These are phyloP conservation scores for Copsychus sechellarum DNA, from an alignment of 2,113 vertebrate species.

Conservation along the genomic window DNA sequence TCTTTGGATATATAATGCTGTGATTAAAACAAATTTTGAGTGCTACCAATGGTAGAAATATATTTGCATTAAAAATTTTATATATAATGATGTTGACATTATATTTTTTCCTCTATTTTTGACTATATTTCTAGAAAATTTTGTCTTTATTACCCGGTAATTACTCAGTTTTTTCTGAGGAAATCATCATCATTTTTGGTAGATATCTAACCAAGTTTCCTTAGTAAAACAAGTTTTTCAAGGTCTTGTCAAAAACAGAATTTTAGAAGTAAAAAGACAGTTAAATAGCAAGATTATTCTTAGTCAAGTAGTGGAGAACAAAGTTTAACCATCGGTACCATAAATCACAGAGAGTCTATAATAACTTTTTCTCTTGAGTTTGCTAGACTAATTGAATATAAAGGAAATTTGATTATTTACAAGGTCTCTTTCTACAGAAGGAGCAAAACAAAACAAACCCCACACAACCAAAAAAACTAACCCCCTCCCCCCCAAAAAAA, in stretches of 20 bases:
- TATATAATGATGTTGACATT: background rate
- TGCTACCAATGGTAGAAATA: background rate
- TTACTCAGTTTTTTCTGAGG: background rate
- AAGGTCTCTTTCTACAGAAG: background rate
- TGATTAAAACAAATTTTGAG: background rate
- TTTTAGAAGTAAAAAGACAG: background rate
- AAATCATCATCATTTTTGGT: background rate
- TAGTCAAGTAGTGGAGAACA: background rate
- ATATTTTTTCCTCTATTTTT: background rate
- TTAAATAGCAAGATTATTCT: background rate
- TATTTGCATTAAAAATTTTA: background rate
- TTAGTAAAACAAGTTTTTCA: background rate
- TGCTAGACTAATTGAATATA: background rate
- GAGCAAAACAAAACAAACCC: fast-evolving
- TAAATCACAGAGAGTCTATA: background rate
- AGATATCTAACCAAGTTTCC: background rate
- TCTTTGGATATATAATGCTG: background rate
- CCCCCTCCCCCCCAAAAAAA: background rate
- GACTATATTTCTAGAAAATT: background rate
- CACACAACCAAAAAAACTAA: background rate
- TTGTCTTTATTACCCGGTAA: background rate
- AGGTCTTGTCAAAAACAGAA: background rate
- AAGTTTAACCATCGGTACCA: background rate
- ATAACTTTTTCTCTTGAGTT: background rate
- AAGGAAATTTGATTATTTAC: background rate